Conservation (phyloP, 2,113 vertebrate genomes). For the Ascaphus truei region DNA sequence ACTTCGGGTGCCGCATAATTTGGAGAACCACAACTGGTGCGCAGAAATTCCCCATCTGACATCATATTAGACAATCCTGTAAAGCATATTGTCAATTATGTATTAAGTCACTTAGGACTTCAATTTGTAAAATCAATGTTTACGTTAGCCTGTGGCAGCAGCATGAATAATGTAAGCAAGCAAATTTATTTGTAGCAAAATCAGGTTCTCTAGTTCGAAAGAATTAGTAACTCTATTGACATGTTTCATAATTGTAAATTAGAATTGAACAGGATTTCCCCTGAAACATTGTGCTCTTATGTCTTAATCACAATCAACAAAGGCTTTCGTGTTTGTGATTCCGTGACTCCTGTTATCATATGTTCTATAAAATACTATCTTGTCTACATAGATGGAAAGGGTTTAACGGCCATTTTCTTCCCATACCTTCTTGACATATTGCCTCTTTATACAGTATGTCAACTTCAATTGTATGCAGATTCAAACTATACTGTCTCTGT, state of each 20-base stretch:
- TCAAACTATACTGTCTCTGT: too few species aligned
- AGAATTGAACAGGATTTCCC: neutral
- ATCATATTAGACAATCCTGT: slow-evolving; percentile 98
- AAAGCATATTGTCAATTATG: slow-evolving; percentile 31
- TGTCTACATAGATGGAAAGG: too few species aligned
- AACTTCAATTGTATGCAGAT: too few species aligned
- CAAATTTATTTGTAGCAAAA: neutral
- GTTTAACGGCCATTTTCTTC: too few species aligned
- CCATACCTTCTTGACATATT: too few species aligned
- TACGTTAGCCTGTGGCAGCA: neutral
- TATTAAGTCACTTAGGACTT: neutral
- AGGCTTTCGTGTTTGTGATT: too few species aligned
- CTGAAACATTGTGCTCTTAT: too few species aligned
- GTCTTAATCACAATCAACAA: too few species aligned
- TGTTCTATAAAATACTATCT: too few species aligned
- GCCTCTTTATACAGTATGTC: too few species aligned
- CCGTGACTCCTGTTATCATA: too few species aligned
- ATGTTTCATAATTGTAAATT: neutral
- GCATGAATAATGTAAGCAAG: neutral
- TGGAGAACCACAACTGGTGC: slow-evolving; percentile 95
- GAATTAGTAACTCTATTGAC: too few species aligned
- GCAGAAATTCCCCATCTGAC: slow-evolving; percentile 95
- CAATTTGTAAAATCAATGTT: neutral
- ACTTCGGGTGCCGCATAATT: slow-evolving; percentile 98
- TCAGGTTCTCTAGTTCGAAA: neutral